A percentile compares a stretch with the other conserved stretches of the same genome.
phyloP scores from a whole-genome alignment of 2,113 vertebrate species.

The Dipodomys spectabilis region DNA sequence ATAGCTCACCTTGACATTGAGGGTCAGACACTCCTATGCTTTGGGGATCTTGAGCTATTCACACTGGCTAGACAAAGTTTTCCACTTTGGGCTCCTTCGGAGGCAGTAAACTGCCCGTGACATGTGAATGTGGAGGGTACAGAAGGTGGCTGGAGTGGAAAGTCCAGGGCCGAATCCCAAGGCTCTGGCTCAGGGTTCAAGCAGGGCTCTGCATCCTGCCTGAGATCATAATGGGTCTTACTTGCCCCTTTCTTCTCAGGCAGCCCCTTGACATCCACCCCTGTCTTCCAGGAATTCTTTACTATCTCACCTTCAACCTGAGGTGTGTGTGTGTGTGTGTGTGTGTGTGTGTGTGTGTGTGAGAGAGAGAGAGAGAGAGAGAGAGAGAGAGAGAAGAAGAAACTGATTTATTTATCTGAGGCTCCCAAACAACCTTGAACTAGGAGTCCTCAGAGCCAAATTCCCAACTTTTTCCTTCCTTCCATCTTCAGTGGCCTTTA shows the following conservation, averaged over 20 bases:
- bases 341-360: no score
- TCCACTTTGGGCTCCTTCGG: background rate
- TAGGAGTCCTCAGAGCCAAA: background rate
- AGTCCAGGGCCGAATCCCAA: background rate
- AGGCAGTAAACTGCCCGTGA: background rate
- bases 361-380: no score
- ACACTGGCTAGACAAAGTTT: background rate
- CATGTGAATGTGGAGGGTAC: background rate
- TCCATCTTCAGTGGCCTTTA: background rate
- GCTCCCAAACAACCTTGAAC: background rate
- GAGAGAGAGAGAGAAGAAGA: no score
- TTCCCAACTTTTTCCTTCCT: background rate
- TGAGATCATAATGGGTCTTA: background rate
- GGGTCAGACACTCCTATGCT: background rate
- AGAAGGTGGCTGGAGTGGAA: background rate
- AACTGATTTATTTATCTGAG: background rate
- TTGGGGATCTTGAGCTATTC: background rate
- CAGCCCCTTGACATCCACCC: background rate
- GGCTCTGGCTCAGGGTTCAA: background rate
- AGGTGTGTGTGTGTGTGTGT: background rate
- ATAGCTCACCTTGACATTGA: conserved; percentile 37
- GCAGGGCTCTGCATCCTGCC: background rate
- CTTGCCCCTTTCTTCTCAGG: background rate
- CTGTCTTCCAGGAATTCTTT: background rate
- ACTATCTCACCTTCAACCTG: background rate